Base-by-base conservation (phyloP, 2,113 vertebrate species). In the Harpagus bidentatus region DNA sequence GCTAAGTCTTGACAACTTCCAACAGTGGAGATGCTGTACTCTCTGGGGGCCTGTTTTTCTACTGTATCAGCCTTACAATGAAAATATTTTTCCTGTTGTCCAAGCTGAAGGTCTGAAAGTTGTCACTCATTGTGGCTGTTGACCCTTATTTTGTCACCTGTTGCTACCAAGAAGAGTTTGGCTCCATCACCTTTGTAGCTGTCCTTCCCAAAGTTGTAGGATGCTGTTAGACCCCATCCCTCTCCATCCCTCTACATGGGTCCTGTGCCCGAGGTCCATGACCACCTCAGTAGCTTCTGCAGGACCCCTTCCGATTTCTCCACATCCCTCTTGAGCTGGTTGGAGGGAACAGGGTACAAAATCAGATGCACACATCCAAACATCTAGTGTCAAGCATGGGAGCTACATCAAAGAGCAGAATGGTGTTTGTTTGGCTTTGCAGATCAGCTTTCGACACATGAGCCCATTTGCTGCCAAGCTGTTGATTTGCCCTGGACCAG, bases 361-460 rank as follows among this genome's bases (percentile, higher is more conserved):
- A 31, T 2, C 28, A 66, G 25, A 16, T 4, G 26, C 40, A 6
- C 21, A 31, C 11, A 0, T 14, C 52, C 78, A 20, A 69, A 50
- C 11, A 3, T 3, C 32, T 12, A 2, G 0, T 18, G 40, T 2
- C 15, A 14, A 34, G 29, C 73, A 12, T 3, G 1, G 81, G 52
- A 94, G 61, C 36, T 50, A 31, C 52, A 13, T 14, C 65, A 69
- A 21, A 36, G 69, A 81, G 67, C 80, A 18, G 53, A 48, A 42
- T 8, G 1, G 7, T 12, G 53, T n/a, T 67, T 9, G 48, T 16
- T 34, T 13, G 7, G 48, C 72, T 62, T 23, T 21, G 42, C 2
- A 6, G 34, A 26, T 59, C 52, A 4, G 67, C 59, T 88, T 66
- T 21, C 4, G 0, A 26, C 63, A 42, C 5, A 0, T 61, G 72